These are phyloP conservation scores for Amphiprion ocellaris DNA, from an alignment of 2,113 vertebrate species.

Conservation along the genomic window DNA sequence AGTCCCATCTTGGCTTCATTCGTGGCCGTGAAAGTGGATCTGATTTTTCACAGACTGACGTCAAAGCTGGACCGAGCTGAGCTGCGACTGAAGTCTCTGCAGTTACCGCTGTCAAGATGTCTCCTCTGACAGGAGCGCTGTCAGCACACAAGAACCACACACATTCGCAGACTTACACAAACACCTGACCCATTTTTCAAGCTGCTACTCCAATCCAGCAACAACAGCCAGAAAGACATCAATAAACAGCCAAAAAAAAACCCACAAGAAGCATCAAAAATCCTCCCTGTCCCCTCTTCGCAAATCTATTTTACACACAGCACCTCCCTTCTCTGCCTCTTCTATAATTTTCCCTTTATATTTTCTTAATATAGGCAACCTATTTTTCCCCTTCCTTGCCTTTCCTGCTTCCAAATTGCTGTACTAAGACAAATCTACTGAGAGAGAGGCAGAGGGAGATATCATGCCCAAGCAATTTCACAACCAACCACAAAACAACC, in stretches of 20 bases:
- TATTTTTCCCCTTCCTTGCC: neutral
- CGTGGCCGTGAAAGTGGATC: constrained; percentile 15
- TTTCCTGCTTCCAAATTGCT: neutral
- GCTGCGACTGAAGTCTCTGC: constrained; percentile 33
- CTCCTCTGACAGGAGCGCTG: constrained; percentile 44
- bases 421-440: constrained; percentile 21
- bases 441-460: constrained; percentile 5
- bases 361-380: constrained; percentile 8
- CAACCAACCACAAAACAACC: constrained; percentile 22
- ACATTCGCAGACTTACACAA: constrained; percentile 3
- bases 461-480: constrained; percentile 10
- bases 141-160: constrained; percentile 27
- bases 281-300: constrained; percentile 32
- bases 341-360: constrained; percentile 1
- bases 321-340: constrained; percentile 4
- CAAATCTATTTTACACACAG: constrained; percentile 37
- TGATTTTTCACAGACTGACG: constrained; percentile 19
- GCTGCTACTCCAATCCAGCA: constrained; percentile 44
- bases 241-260: constrained; percentile 24
- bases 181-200: constrained; percentile 72
- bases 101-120: constrained; percentile 43
- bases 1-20: constrained; percentile 20
- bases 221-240: constrained; percentile 33
- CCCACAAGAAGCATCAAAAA: constrained; percentile 32
- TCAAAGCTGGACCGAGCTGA: constrained; percentile 36